These are phyloP conservation scores for Centruroides vittatus DNA, from an alignment of 1,140 invertebrate species.

Conservation along the genomic window DNA sequence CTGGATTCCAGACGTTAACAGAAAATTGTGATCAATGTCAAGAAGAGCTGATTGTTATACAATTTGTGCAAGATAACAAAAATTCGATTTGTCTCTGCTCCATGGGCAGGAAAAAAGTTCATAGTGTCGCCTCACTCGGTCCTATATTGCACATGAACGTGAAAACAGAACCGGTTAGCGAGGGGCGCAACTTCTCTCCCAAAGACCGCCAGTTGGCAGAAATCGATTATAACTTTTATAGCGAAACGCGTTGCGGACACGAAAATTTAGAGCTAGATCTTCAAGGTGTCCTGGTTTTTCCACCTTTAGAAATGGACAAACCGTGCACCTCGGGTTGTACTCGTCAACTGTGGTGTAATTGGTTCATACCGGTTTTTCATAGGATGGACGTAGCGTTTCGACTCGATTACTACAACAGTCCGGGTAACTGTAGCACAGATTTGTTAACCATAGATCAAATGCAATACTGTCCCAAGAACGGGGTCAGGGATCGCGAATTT, in stretches of 20 bases:
- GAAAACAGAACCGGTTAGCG: background rate
- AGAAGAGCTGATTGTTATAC: conserved; percentile 2
- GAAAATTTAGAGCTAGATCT: conserved; percentile 14
- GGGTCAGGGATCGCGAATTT: conserved; percentile 3
- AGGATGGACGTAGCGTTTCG: conserved; percentile 16
- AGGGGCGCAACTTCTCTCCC: too few relatives aligned
- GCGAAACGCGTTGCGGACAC: conserved; percentile 16
- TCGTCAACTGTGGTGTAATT: conserved; percentile 14
- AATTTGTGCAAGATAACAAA: background rate
- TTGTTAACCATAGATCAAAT: conserved; percentile 2
- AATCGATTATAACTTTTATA: conserved; percentile 12
- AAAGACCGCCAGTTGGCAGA: conserved; percentile 3
- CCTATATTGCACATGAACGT: conserved; percentile 4
- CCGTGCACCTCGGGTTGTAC: conserved; percentile 1
- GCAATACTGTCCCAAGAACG: background rate
- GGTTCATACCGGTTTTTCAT: conserved; percentile 15
- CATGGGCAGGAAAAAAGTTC: background rate
- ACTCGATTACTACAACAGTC: conserved; percentile 7
- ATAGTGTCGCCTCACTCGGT: conserved; percentile 10
- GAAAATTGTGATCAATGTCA: conserved; percentile 13
- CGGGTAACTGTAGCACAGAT: conserved; percentile 12
- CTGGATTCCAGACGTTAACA: conserved; percentile 5
- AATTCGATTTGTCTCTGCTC: conserved; percentile 12
- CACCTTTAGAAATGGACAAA: conserved; percentile 4
- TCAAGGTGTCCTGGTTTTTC: conserved; percentile 10